Evolutionary conservation across 1,140 invertebrate genomes (phyloP), one percentile per base, ranked within the genome.

Genomic region (Sinella curviseta): DNA sequence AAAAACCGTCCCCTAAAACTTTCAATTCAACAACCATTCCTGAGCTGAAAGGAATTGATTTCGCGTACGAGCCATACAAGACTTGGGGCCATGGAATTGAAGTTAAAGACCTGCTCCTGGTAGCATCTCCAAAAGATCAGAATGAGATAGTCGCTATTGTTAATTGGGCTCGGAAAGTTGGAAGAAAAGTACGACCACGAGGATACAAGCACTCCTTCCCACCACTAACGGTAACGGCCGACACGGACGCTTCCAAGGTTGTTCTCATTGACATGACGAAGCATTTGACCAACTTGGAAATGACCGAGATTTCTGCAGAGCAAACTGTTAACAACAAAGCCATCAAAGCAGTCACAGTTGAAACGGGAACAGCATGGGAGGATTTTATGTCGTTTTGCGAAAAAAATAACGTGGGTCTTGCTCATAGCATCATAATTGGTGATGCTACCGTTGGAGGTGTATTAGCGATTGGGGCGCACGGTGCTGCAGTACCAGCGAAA

Each of bases 401-500:
- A 33, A 33, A 36, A n/a, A 0, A 80, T 31, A 36, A 76, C 30
- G n/a, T 30, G 3, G 78, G 78, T 14, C 14, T 82, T 16, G 16
- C 26, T 0, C 20, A 20, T 3, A 55, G 28, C 54, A 57, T 79
- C 3, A 77, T 73, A 0, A n/a, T 57, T 30, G 78, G 81, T 8
- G 79, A 78, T 20, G 28, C 67, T 0, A 82, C 81, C 16, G 31
- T 82, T 35, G 81, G 81, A 1, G 78, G 81, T n/a, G 65, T 39
- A 39, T 28, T 82, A 24, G 81, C 81, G 16, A 74, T 79, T 54
- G 79, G 78, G 34, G 81, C 74, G 0, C 79, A 78, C 67, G 81
- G 81, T 0, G 75, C 81, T 34, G 76, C 65, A 39, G 67, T 34
- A 30, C 65, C 65, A 3, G 65, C 65, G 12, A 33, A 30, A 33